Percentiles rank a stretch among this genome's conserved stretches.
Conservation (phyloP, 2,113 vertebrate genomes). For the Psilopsiagon aymara region DNA sequence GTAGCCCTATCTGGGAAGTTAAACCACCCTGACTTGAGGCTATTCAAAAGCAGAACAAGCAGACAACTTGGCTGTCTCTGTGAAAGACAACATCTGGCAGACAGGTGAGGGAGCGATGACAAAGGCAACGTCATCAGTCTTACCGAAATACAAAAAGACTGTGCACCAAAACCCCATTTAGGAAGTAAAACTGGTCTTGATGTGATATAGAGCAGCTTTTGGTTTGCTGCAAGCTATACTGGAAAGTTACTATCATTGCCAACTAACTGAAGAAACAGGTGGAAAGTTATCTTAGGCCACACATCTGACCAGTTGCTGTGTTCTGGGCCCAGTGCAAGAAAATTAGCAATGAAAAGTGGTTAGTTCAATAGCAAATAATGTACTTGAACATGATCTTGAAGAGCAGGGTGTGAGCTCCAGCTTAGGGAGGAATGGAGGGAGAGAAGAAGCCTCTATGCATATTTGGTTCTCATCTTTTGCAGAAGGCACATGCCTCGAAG, state of each 20-base stretch:
- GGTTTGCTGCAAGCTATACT: neutral
- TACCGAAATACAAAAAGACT: neutral
- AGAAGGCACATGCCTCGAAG: neutral
- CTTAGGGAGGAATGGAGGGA: neutral
- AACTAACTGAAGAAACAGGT: neutral
- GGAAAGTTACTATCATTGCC: neutral
- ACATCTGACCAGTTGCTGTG: neutral
- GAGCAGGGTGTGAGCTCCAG: neutral
- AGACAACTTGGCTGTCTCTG: neutral
- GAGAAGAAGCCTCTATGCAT: neutral
- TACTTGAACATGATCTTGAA: neutral
- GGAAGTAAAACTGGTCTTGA: neutral
- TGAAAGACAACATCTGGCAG: neutral
- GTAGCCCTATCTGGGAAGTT: neutral
- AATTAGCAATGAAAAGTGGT: neutral
- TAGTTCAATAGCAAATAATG: neutral
- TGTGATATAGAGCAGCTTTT: neutral
- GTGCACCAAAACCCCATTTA: neutral
- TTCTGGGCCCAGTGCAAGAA: neutral
- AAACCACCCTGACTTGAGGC: neutral
- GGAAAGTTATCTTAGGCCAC: neutral
- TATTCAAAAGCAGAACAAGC: neutral
- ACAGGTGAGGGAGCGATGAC: neutral
- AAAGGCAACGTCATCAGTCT: neutral
- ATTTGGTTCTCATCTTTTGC: neutral